phyloP scores from a whole-genome alignment of 2,113 vertebrate genomes.

The Lagopus leucura region DNA sequence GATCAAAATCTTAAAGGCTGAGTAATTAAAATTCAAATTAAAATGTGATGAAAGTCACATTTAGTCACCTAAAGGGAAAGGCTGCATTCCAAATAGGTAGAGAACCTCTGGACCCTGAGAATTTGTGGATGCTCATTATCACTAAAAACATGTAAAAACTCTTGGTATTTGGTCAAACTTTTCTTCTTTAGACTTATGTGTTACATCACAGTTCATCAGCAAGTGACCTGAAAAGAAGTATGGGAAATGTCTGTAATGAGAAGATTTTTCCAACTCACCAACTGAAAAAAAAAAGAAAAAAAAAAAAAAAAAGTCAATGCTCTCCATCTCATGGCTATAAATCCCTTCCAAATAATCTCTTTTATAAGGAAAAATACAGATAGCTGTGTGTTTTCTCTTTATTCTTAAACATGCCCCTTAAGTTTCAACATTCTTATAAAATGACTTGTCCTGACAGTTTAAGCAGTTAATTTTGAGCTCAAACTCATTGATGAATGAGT shows the following conservation, averaged over 20 bases:
- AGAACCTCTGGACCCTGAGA: neutral
- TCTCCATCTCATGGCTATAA: neutral
- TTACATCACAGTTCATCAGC: neutral
- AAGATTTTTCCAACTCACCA: neutral
- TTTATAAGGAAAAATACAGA: neutral
- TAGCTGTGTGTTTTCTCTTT: neutral
- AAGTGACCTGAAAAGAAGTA: neutral
- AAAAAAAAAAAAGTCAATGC: neutral
- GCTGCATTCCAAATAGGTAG: slow-evolving; percentile 49
- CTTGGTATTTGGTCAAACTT: neutral
- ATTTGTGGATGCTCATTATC: neutral
- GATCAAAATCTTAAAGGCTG: slow-evolving; percentile 68
- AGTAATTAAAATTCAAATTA: slow-evolving; percentile 71
- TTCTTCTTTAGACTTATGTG: neutral
- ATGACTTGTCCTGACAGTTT: neutral
- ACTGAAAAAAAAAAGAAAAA: neutral
- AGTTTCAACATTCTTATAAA: neutral
- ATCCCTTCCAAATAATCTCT: neutral
- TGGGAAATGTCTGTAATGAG: neutral
- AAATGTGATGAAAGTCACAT: slow-evolving; percentile 67
- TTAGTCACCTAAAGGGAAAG: slow-evolving; percentile 41
- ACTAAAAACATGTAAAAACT: neutral
- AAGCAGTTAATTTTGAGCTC: neutral
- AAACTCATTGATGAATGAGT: neutral
- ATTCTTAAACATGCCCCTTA: neutral